Base-by-base conservation (phyloP, 2,113 vertebrate species). In the Brachypteracias leptosomus region DNA sequence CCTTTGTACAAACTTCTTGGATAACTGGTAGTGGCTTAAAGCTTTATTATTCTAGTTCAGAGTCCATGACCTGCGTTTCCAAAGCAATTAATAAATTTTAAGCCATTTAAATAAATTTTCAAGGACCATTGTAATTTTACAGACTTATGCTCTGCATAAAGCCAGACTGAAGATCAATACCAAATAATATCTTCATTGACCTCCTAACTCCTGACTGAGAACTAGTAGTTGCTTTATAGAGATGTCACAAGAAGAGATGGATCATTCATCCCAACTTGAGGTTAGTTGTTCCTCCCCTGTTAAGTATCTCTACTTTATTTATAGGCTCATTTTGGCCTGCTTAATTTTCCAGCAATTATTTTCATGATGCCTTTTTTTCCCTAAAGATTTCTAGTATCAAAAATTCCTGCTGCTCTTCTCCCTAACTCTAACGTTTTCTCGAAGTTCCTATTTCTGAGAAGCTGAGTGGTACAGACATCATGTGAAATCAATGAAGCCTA, bases 21-120 rank as follows among this genome's bases (percentile, higher is more conserved):
- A 59, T 90, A 96, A 94, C 42, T 94, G 65, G 68, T 74, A 74
- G 75, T 67, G 75, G 42, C 72, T 93, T 96, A 77, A 66, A 86
- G 67, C 68, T 95, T 93, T 94, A 94, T 88, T 90, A 83, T 82
- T 85, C n/a, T n/a, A 80, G 92, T 84, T 94, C 90, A 88, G 42
- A 88, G 88, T 83, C 81, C 89, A 63, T 42, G 81, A 94, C 85
- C 75, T 80, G 59, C 47, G 88, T 88, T 95, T 90, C 71, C n/a
- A 77, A 79, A 91, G 47, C 26, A 55, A 95, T 93, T 92, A 95
- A 90, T 88, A 90, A 31, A 91, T 83, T 83, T 85, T 47, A 94
- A 86, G 55, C 25, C 17, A 52, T 90, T 85, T 92, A 87, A 92
- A 91, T 75, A 95, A 75, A 94, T 95, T 78, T 93, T 52, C 47